Conservation (phyloP, 1,140 invertebrate species). For the Caerostris extrusa region DNA sequence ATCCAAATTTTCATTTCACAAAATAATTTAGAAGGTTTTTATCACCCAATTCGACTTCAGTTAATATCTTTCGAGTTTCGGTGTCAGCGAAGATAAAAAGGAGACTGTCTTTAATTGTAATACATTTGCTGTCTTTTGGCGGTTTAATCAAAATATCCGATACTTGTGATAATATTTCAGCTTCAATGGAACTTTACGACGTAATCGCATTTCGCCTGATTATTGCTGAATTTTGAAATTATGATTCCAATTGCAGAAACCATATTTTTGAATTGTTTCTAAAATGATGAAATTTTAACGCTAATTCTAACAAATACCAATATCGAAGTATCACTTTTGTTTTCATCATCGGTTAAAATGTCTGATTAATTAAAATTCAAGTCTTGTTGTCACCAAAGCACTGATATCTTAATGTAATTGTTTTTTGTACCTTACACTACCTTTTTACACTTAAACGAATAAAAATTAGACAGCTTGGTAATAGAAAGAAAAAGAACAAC, state of each 20-base stretch:
- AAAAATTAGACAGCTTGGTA: not conserved
- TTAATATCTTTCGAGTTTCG: conserved; percentile 54
- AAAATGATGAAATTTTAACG: conserved; percentile 79
- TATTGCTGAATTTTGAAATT: conserved; percentile 65
- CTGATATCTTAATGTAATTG: not conserved
- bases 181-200: conserved; percentile 52
- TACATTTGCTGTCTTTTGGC: conserved; percentile 42
- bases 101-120: conserved; percentile 49
- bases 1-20: conserved; percentile 70
- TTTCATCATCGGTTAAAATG: not conserved
- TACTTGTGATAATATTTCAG: conserved; percentile 70
- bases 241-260: conserved; percentile 58
- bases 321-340: conserved; percentile 12
- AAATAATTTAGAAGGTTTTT: conserved; percentile 66
- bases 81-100: not conserved
- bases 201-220: conserved; percentile 73
- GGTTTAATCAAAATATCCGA: conserved; percentile 60
- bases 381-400: not conserved
- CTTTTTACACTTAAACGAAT: not conserved
- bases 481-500: not conserved
- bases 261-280: conserved; percentile 76
- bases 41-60: conserved; percentile 61
- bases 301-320: conserved; percentile 11
- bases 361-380: not conserved
- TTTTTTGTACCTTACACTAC: not conserved